Conservation (phyloP, 2,888 invertebrate genomes). For the Phaedon cochleariae region DNA sequence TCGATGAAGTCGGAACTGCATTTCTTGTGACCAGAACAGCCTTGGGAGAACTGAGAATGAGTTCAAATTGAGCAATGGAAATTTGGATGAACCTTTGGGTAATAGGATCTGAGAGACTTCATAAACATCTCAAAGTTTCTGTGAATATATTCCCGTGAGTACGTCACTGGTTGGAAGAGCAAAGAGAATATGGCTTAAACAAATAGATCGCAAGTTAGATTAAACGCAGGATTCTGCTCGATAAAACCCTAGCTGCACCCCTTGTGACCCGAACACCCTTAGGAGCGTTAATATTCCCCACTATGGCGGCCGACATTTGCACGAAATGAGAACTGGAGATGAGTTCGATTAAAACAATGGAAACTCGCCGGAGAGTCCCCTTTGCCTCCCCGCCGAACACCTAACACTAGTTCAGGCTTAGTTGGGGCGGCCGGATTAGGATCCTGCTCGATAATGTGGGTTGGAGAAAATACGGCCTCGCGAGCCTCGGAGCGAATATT, state of each 20-base stretch:
- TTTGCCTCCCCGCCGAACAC: constrained; percentile 39
- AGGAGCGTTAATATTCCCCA: constrained; percentile 62
- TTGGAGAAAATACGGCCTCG: constrained; percentile 47
- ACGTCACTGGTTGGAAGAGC: constrained; percentile 23
- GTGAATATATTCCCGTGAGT: too few relatives aligned
- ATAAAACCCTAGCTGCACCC: constrained; percentile 55
- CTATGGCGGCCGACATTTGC: constrained; percentile 61
- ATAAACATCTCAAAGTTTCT: too few relatives aligned
- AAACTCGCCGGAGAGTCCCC: constrained; percentile 37
- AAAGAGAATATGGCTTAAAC: constrained; percentile 54
- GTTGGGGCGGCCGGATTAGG: constrained; percentile 51
- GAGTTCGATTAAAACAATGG: constrained; percentile 64
- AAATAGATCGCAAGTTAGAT: constrained; percentile 63
- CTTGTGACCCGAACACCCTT: constrained; percentile 55
- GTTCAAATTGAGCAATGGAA: constrained; percentile 63
- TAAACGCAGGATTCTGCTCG: constrained; percentile 62
- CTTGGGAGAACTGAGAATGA: constrained; percentile 62
- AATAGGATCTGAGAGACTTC: too few relatives aligned
- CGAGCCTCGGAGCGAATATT: constrained; percentile 29
- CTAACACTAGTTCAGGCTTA: constrained; percentile 54
- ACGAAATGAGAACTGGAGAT: constrained; percentile 62
- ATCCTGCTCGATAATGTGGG: constrained; percentile 50
- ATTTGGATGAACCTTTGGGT: too few relatives aligned
- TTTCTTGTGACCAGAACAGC: constrained; percentile 53
- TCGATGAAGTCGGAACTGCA: constrained; percentile 57